phyloP scores from a whole-genome alignment of 1,140 invertebrate genomes.

The Apis dorsata region DNA sequence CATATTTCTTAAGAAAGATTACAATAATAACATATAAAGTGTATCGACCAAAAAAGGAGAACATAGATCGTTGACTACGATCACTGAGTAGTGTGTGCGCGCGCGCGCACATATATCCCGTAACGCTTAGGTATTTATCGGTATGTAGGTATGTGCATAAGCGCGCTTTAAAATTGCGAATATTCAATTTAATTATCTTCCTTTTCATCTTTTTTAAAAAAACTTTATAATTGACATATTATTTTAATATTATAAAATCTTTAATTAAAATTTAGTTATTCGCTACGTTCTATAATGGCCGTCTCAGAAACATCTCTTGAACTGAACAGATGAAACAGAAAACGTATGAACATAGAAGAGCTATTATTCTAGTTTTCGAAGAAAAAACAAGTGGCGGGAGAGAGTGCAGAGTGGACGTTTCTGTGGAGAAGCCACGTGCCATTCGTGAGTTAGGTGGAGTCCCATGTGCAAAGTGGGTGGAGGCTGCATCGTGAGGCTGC shows the following conservation, averaged over 20 bases:
- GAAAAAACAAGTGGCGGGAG: conserved; percentile 19
- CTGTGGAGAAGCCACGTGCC: conserved; percentile 71
- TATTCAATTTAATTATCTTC: neutral
- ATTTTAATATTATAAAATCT: neutral
- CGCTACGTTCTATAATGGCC: conserved; percentile 9
- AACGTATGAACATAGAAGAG: neutral
- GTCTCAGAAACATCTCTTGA: neutral
- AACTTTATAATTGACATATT: neutral
- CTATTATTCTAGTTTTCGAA: neutral
- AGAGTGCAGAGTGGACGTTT: conserved; percentile 17
- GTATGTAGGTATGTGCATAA: neutral
- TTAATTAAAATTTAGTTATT: neutral
- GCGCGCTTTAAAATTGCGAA: neutral
- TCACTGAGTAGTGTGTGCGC: conserved; percentile 19
- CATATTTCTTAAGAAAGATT: neutral
- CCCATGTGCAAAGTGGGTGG: conserved; percentile 77
- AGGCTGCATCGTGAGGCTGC: conserved; percentile 75
- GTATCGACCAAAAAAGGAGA: conserved; percentile 21
- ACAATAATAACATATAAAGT: neutral
- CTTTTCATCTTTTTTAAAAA: neutral
- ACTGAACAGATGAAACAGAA: neutral
- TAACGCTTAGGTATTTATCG: neutral
- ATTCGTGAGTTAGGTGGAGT: conserved; percentile 77
- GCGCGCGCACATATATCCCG: conserved; percentile 23
- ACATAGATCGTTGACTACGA: conserved; percentile 17